A percentile compares a stretch with the other conserved stretches of the same genome.
phyloP scores from a whole-genome alignment of 2,888 invertebrate species.

The Drosophila paramelanica region DNA sequence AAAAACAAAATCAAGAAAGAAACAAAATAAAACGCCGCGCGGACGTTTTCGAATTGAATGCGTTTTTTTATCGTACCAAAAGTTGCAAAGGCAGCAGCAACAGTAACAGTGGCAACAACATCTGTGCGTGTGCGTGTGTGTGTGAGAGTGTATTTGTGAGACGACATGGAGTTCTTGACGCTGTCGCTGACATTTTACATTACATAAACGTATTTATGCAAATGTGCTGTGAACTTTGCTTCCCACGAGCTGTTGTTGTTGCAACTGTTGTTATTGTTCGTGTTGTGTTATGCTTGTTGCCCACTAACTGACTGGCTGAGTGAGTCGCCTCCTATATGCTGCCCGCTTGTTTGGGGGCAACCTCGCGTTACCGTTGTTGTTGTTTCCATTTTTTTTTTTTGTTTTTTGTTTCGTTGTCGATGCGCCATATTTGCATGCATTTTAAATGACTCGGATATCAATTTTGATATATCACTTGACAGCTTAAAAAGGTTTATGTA shows the following conservation, averaged over 20 bases:
- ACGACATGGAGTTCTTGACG: constrained; percentile 54
- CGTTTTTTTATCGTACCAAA: constrained; percentile 46
- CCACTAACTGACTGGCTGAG: constrained; percentile 63
- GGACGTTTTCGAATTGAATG: constrained; percentile 51
- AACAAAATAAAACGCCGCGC: constrained; percentile 19
- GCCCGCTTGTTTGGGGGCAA: constrained; percentile 21
- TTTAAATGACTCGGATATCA: constrained; percentile 81
- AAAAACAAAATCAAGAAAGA: constrained; percentile 6
- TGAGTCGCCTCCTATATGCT: constrained; percentile 31
- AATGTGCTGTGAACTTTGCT: constrained; percentile 69
- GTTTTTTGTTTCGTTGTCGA: constrained; percentile 47
- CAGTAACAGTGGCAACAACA: constrained; percentile 14
- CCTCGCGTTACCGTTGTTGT: not conserved
- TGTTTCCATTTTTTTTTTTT: constrained; percentile 16
- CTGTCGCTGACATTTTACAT: constrained; percentile 79
- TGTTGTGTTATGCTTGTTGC: constrained; percentile 42
- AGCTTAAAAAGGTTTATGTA: constrained; percentile 82
- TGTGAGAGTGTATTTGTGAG: constrained; percentile 8
- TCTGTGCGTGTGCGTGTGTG: constrained; percentile 3
- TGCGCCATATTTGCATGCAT: constrained; percentile 79
- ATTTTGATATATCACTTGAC: constrained; percentile 82
- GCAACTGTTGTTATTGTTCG: constrained; percentile 17
- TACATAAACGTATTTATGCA: constrained; percentile 80
- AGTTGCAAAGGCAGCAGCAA: constrained; percentile 44
- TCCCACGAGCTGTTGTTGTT: constrained; percentile 40